These are phyloP conservation scores for Chironomus riparius DNA, from an alignment of 2,888 invertebrate species.

Conservation along the genomic window DNA sequence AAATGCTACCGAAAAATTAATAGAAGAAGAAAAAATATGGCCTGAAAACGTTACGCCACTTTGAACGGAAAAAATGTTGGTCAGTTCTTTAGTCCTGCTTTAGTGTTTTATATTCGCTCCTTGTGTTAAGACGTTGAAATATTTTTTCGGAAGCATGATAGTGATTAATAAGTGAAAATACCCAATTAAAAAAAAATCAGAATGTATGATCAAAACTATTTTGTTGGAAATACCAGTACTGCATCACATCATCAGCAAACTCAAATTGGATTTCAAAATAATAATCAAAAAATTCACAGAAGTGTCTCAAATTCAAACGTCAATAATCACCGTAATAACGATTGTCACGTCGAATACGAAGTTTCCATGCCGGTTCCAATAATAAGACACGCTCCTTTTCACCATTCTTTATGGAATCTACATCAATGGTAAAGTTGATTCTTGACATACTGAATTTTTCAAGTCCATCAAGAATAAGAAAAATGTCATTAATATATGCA, in stretches of 20 bases:
- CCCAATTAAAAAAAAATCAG: neutral
- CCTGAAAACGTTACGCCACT: too few species aligned
- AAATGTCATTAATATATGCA: neutral
- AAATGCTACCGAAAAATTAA: neutral
- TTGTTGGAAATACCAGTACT: neutral
- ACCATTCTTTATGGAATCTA: slow-evolving; percentile 42
- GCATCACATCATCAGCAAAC: slow-evolving; percentile 26
- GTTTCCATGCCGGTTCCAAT: slow-evolving; percentile 41
- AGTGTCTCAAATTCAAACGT: slow-evolving; percentile 38
- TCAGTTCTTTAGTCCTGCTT: slow-evolving; percentile 20
- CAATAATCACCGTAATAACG: slow-evolving; percentile 28
- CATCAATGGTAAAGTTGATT: slow-evolving; percentile 39
- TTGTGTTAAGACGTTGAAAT: neutral
- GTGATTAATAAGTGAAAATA: too few species aligned
- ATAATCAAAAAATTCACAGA: slow-evolving; percentile 30
- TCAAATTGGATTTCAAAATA: slow-evolving; percentile 19
- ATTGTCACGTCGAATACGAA: slow-evolving; percentile 42
- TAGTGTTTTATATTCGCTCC: neutral
- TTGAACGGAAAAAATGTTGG: slow-evolving; percentile 7
- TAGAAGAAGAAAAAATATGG: neutral
- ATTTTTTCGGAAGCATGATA: neutral
- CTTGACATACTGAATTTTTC: neutral
- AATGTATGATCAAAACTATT: slow-evolving; percentile 23
- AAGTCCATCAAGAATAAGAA: neutral
- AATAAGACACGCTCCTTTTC: slow-evolving; percentile 40